Evolutionary conservation across 2,797 vertebrate genomes (phyloP), one percentile per base, ranked within the genome.

Genomic region (Syndactyla subalaris): DNA sequence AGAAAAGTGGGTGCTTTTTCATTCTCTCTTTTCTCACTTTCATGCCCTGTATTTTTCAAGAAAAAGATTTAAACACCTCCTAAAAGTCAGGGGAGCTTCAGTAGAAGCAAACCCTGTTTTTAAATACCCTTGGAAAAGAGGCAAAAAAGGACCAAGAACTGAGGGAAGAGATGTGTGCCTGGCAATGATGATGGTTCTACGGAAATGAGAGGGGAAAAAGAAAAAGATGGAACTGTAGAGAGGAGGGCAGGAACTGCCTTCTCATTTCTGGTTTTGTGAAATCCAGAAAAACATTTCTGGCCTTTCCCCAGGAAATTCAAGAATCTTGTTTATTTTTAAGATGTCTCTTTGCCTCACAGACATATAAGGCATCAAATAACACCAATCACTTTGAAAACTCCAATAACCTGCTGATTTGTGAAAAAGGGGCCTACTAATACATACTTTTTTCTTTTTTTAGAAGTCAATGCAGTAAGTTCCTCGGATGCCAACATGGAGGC

Each of bases 141-240:
- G n/a, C 4, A 65, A 88, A 85, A 88, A 88, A 52, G 26, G 29
- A 89, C 14, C 48, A 79, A 88, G 82, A 91, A 65, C 6, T 68
- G 12, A 14, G 9, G 61, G 13, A 46, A 55, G 85, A 83, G 83
- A 85, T 36, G 19, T 15, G 43, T 76, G 61, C 65, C 94, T 92
- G 45, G 80, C 57, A 81, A 61, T 88, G 92, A 91, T 1, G 27
- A 95, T 87, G 88, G 76, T 55, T 90, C 88, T 92, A 79, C 8
- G 85, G 89, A 87, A 93, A 91, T 93, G 88, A 82, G 6, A 74
- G 13, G 59, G 13, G 7, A 22, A 54, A 71, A 84, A 81, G 55
- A 41, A 87, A 81, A 88, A 79, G 87, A 93, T 95, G 88, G 59
- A 95, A 93, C 17, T 51, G 43, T 26, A 81, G 29, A 80, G 52